These are phyloP conservation scores for Andrena bucephala DNA, from an alignment of 2,888 invertebrate species.

Conservation along the genomic window DNA sequence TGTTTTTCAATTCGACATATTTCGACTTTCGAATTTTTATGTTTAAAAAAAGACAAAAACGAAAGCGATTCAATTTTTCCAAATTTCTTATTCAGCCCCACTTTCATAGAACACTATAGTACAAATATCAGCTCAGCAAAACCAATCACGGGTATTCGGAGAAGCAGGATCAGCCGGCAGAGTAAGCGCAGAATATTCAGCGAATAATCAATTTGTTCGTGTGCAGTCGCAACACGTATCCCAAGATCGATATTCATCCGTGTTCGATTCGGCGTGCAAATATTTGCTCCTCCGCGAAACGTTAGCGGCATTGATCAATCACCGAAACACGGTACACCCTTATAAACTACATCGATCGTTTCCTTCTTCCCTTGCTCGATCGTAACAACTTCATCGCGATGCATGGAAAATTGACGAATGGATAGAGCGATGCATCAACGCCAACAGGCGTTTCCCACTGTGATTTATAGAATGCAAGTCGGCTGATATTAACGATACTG, in stretches of 20 bases:
- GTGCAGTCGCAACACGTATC: background rate
- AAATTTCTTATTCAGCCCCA: too few species aligned
- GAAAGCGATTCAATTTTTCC: background rate
- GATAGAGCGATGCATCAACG: conserved; percentile 68
- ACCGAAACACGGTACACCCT: conserved; percentile 29
- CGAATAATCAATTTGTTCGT: background rate
- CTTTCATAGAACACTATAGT: too few species aligned
- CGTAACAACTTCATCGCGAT: conserved; percentile 71
- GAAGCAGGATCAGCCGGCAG: background rate
- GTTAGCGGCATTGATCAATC: conserved; percentile 44
- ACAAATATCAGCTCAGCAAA: too few species aligned
- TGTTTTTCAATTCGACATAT: too few species aligned
- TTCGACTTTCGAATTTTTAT: too few species aligned
- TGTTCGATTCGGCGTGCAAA: conserved; percentile 37
- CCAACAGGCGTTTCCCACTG: conserved; percentile 48
- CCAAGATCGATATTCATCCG: conserved; percentile 20
- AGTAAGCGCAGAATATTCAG: background rate
- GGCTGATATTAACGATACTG: conserved; percentile 61
- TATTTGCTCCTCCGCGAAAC: conserved; percentile 24
- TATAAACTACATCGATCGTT: conserved; percentile 1
- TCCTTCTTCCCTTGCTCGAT: conserved; percentile 5
- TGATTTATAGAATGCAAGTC: conserved; percentile 63
- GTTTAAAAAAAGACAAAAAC: background rate
- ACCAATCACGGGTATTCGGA: too few species aligned
- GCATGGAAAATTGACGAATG: conserved; percentile 70